Base-by-base conservation (phyloP, 2,797 vertebrate genomes). In the Gymnocypris eckloni region DNA sequence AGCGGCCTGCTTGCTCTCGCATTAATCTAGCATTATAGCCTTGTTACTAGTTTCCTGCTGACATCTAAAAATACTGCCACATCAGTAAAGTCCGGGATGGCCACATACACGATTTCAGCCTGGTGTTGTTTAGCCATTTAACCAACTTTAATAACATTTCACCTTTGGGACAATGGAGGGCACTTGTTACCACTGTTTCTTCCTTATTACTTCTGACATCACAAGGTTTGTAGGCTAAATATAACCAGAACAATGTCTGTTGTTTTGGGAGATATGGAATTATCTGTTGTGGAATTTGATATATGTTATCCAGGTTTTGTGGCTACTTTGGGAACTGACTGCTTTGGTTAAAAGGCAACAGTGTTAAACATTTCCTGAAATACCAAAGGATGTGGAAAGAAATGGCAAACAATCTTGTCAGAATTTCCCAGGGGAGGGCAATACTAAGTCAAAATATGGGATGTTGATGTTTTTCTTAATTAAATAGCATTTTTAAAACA, bases 331-430 rank as follows among this genome's bases (percentile, higher is more conserved):
- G 54, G 11, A 15, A 78, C 48, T 59, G 20, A 6, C 66, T 61
- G 12, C 59, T 66, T 59, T 82, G 61, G 15, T n/a, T 79, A 61
- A 33, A 54, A 43, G 48, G 16, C 28, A 82, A 48, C 67, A 15
- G 41, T 20, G 76, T 86, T 86, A 83, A 89, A 86, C 80, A 87
- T 87, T 88, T 87, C 82, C 11, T 73, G 11, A 39, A n/a, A 82
- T 43, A 77, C 75, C 66, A 89, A 80, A 71, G 79, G 64, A 78
- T 84, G n/a, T 61, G 81, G 87, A 85, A 89, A 83, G 11, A 67
- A 22, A 61, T 66, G 13, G 12, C 43, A 18, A 76, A 75, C 56
- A 66, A 13, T 61, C 61, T 75, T 50, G 18, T 33, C 13, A 22
- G 16, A 25, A 39, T 73, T 86, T 81, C 28, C 2, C 73, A n/a